Evolutionary conservation across 2,797 vertebrate genomes (phyloP), one percentile per base, ranked within the genome.

Genomic region (Orientallactaga sibirica): DNA sequence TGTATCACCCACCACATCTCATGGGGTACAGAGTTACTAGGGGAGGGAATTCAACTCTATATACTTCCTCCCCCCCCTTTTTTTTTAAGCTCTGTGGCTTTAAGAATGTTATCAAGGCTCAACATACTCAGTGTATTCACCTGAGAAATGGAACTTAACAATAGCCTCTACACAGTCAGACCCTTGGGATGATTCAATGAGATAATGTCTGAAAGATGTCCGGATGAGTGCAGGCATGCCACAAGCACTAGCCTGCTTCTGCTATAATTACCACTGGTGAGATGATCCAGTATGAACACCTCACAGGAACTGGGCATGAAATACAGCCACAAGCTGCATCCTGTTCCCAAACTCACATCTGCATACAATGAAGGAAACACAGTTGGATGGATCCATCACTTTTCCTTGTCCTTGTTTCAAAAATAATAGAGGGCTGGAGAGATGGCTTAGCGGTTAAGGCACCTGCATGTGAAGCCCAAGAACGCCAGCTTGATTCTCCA

Each of bases 121-220:
- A 19, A 10, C 62, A 15, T 86, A 68, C 3, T 86, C 29, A n/a
- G 27, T 25, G 48, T 75, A 78, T 92, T 94, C 84, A 75, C 61
- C 25, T 86, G 80, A 4, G 71, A 74, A 92, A 93, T 78, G 66
- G 55, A 93, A 88, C 88, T 76, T 71, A 80, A 80, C 79, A 85
- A 75, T 5, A 73, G 58, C 37, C 37, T 25, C 20, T 80, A 76
- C 3, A 87, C 75, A 33, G 75, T 1, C 88, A 24, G 16, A 5
- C 83, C 48, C 64, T 90, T 64, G 43, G 55, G 14, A 62, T 5
- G 58, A 77, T 80, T 77, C 83, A 93, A 19, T 37, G 58, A 92
- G 24, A 77, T 62, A 58, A 55, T 33, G 20, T 82, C 64, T 82
- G 70, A 78, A 93, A 81, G 88, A 74, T 87, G 43, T 66, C 75